phyloP scores from a whole-genome alignment of 2,888 invertebrate species.

The Melipona beecheii region DNA sequence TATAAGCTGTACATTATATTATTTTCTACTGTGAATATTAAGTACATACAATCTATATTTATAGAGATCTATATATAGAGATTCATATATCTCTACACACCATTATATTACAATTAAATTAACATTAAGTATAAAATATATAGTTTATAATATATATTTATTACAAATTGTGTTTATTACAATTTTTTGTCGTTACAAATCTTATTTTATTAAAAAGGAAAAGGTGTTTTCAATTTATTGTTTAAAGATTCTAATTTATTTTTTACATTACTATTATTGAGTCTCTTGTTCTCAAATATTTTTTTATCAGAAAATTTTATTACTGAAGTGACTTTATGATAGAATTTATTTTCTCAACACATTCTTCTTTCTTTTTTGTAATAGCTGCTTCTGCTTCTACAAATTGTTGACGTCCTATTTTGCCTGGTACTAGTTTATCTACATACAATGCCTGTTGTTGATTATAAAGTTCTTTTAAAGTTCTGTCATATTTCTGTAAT shows the following conservation, averaged over 20 bases:
- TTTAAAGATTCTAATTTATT: constrained; percentile 31
- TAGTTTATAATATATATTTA: constrained; percentile 45
- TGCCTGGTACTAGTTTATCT: constrained; percentile 87
- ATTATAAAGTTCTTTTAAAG: constrained; percentile 83
- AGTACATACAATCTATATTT: neutral
- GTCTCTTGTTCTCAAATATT: constrained; percentile 34
- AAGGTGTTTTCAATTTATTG: neutral
- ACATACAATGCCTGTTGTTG: constrained; percentile 85
- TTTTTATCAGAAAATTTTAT: constrained; percentile 13
- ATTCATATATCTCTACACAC: neutral
- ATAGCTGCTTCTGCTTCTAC: constrained; percentile 86
- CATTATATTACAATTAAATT: neutral
- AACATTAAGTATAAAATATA: neutral
- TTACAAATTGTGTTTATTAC: constrained; percentile 48
- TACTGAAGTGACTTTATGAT: constrained; percentile 84
- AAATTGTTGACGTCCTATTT: constrained; percentile 86
- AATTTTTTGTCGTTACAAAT: constrained; percentile 59
- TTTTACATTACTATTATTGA: constrained; percentile 38
- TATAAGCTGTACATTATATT: neutral
- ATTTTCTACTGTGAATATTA: neutral
- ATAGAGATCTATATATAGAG: neutral
- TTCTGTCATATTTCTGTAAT: constrained; percentile 86
- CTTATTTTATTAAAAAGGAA: constrained; percentile 58
- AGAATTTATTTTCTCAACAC: constrained; percentile 85
- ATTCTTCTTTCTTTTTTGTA: constrained; percentile 86